These are phyloP conservation scores for Megaceryle maxima DNA, from an alignment of 2,113 vertebrate genomes.

Conservation along the genomic window DNA sequence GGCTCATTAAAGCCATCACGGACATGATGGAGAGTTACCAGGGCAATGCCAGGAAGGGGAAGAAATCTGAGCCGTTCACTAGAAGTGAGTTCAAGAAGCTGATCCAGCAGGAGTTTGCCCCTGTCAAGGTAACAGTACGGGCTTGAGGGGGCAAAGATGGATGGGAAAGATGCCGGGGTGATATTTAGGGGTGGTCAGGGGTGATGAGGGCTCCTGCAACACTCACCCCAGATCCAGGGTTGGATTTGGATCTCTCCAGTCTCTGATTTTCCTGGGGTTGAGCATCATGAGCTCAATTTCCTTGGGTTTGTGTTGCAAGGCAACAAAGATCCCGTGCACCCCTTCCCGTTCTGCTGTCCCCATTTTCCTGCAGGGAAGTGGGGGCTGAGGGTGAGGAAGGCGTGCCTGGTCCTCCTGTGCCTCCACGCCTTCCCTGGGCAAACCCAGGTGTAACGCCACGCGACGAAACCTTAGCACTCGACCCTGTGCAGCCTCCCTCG, in stretches of 20 bases:
- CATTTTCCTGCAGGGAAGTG: background rate
- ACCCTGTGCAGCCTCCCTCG: background rate
- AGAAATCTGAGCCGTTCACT: background rate
- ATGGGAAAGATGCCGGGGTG: background rate
- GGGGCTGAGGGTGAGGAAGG: background rate
- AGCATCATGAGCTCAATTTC: rapidly evolving
- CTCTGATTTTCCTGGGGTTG: background rate
- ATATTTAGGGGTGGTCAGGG: background rate
- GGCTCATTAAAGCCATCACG: conserved; percentile 44
- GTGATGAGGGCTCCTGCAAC: background rate
- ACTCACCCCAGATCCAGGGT: background rate
- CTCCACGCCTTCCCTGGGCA: background rate
- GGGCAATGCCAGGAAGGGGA: background rate
- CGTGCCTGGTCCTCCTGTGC: background rate
- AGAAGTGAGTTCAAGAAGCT: conserved; percentile 59
- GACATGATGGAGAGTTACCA: conserved; percentile 44
- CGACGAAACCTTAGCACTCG: rapidly evolving
- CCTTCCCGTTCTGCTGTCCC: rapidly evolving
- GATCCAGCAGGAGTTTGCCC: conserved; percentile 55
- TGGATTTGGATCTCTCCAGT: background rate
- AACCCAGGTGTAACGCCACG: rapidly evolving
- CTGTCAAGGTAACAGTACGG: background rate
- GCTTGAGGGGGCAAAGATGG: background rate
- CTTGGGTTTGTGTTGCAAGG: background rate
- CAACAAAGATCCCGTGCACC: background rate